phyloP scores from a whole-genome alignment of 2,888 invertebrate genomes.

The Drosophila anomalata region DNA sequence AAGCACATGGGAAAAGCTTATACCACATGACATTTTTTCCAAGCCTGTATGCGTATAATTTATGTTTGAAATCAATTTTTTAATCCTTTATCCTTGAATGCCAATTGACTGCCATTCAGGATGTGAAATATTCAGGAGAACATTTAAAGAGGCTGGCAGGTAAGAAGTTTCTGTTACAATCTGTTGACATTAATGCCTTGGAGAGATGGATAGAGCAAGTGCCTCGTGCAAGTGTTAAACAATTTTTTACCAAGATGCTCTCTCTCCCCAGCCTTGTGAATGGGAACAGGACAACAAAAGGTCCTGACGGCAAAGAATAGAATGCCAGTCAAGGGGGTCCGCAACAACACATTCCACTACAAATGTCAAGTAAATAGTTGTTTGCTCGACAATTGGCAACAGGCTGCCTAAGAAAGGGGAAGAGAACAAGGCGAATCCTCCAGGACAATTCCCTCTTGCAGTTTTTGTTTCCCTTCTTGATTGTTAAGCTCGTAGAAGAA shows the following conservation, averaged over 20 bases:
- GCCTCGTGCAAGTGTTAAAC: slow-evolving; percentile 26
- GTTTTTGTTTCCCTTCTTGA: not conserved
- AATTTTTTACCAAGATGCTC: slow-evolving; percentile 2
- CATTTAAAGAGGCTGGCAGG: slow-evolving; percentile 24
- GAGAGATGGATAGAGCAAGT: slow-evolving; percentile 55
- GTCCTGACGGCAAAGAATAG: slow-evolving; percentile 50
- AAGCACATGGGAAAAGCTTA: slow-evolving; percentile 50
- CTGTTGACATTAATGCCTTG: slow-evolving; percentile 71
- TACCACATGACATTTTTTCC: slow-evolving; percentile 16
- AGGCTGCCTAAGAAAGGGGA: slow-evolving; percentile 44
- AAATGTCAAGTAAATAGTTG: slow-evolving; percentile 58
- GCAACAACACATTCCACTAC: slow-evolving; percentile 30
- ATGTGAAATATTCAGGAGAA: slow-evolving; percentile 15
- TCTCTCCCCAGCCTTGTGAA: slow-evolving; percentile 34
- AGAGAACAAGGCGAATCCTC: slow-evolving; percentile 1
- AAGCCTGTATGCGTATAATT: slow-evolving; percentile 55
- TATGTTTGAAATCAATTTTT: slow-evolving; percentile 68
- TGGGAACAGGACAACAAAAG: slow-evolving; percentile 43
- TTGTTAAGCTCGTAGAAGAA: slow-evolving; percentile 7
- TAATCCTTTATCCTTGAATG: slow-evolving; percentile 43
- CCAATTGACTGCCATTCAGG: slow-evolving; percentile 62
- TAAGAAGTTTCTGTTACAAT: slow-evolving; percentile 23
- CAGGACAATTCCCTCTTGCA: slow-evolving; percentile 23
- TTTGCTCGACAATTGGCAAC: slow-evolving; percentile 66
- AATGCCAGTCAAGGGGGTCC: slow-evolving; percentile 60